Conservation (phyloP, 2,888 invertebrate species). For the Calameuta filiformis region DNA sequence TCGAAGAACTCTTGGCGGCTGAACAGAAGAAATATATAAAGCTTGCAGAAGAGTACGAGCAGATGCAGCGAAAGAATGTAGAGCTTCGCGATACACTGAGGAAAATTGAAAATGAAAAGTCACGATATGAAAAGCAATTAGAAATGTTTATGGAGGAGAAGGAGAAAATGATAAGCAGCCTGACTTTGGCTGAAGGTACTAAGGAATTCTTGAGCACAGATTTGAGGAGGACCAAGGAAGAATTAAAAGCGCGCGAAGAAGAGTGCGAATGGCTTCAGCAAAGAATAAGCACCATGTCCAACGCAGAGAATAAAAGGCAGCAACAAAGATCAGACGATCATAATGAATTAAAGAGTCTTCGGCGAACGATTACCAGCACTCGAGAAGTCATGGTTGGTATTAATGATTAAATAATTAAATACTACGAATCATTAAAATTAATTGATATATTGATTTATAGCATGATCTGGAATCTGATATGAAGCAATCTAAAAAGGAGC, state of each 20-base stretch:
- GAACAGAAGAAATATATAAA: slow-evolving; percentile 43
- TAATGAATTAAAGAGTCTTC: slow-evolving; percentile 44
- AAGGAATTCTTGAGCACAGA: slow-evolving; percentile 69
- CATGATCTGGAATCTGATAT: slow-evolving; percentile 52
- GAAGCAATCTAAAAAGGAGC: slow-evolving; percentile 45
- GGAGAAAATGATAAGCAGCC: slow-evolving; percentile 60
- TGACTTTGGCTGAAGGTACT: slow-evolving; percentile 54
- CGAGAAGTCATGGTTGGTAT: slow-evolving; percentile 47
- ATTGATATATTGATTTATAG: slow-evolving; percentile 20
- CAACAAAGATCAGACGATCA: slow-evolving; percentile 44
- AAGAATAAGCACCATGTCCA: slow-evolving; percentile 60
- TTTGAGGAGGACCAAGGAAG: slow-evolving; percentile 66
- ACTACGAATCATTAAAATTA: background rate
- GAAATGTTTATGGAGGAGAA: slow-evolving; percentile 67
- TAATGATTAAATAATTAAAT: background rate
- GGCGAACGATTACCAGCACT: slow-evolving; percentile 47
- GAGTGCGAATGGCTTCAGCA: slow-evolving; percentile 71
- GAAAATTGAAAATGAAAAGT: slow-evolving; percentile 66
- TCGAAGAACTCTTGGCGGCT: slow-evolving; percentile 36
- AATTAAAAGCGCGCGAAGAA: slow-evolving; percentile 68
- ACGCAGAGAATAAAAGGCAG: slow-evolving; percentile 52
- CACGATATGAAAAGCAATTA: slow-evolving; percentile 67
- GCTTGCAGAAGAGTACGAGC: slow-evolving; percentile 45
- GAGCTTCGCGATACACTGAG: slow-evolving; percentile 68
- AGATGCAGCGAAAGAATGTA: slow-evolving; percentile 38